Evolutionary conservation across 2,888 invertebrate genomes (phyloP), one percentile per base, ranked within the genome.

Genomic region (Dilophus febrilis): DNA sequence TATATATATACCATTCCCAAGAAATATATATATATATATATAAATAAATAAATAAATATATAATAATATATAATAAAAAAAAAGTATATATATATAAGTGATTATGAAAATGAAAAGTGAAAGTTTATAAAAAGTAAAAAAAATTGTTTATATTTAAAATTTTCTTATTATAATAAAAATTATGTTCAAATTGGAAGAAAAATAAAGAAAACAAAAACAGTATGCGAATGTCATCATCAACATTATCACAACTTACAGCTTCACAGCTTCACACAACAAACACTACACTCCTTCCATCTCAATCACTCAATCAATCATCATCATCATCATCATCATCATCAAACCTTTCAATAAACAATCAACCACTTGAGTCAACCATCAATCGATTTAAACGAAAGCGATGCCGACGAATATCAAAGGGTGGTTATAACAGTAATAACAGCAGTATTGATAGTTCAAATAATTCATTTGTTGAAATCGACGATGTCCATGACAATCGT

Each of bases 401-500:
- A n/a, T n/a, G n/a, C n/a, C n/a, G n/a, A n/a, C n/a, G n/a, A n/a
- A n/a, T n/a, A n/a, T n/a, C n/a, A n/a, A n/a, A n/a, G n/a, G n/a
- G n/a, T n/a, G n/a, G n/a, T n/a, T n/a, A n/a, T 22, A 39, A 33
- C 13, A 37, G 27, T 28, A 35, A 40, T 22, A 35, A 17, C 22
- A 40, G 35, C 26, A 34, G 38, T 28, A 35, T 34, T 13, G 35
- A 27, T 16, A 41, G 41, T 35, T 14, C 26, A 22, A 33, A 26
- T 12, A 27, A 18, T 33, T 40, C 40, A 35, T 41, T 35, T 38
- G 34, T 38, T 11, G 41, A 41, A 29, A 38, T 35, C 14, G 35
- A 34, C 18, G 36, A 32, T 16, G 5, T 5, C 30, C 11, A 17
- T 11, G 22, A 35, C n/a, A n/a, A n/a, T n/a, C n/a, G n/a, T n/a